Evolutionary conservation across 2,797 vertebrate species (phyloP).

Genomic region (Sciurus vulgaris): DNA sequence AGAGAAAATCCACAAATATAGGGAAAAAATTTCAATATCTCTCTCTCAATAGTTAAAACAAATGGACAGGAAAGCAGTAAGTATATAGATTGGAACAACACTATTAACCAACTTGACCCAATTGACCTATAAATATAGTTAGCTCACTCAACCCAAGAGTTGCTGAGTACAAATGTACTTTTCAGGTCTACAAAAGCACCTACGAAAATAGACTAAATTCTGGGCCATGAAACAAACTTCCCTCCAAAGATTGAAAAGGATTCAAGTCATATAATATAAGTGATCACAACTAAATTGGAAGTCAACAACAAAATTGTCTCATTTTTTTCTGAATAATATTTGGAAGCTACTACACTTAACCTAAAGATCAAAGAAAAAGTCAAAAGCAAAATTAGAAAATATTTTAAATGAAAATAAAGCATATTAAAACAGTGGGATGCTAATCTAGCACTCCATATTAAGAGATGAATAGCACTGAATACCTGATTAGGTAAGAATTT

Average conservation of each 20-base stretch:
- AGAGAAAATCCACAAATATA: background rate
- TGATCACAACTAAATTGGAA: background rate
- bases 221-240: background rate
- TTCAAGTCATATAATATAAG: too few species aligned
- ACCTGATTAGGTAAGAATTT: background rate
- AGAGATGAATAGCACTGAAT: background rate
- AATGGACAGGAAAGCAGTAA: constrained; percentile 36
- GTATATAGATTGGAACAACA: background rate
- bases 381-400: background rate
- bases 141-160: background rate
- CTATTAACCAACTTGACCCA: background rate
- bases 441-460: background rate
- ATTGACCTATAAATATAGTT: too few species aligned
- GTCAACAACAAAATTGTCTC: background rate
- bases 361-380: background rate
- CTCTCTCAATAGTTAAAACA: background rate
- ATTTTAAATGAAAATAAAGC: background rate
- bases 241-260: background rate
- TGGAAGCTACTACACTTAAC: background rate
- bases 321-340: background rate
- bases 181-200: background rate
- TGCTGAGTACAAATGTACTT: background rate
- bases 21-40: background rate
- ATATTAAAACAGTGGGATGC: background rate
- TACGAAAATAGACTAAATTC: background rate